Conservation (phyloP, 2,888 invertebrate species). For the Atethmia centrago region DNA sequence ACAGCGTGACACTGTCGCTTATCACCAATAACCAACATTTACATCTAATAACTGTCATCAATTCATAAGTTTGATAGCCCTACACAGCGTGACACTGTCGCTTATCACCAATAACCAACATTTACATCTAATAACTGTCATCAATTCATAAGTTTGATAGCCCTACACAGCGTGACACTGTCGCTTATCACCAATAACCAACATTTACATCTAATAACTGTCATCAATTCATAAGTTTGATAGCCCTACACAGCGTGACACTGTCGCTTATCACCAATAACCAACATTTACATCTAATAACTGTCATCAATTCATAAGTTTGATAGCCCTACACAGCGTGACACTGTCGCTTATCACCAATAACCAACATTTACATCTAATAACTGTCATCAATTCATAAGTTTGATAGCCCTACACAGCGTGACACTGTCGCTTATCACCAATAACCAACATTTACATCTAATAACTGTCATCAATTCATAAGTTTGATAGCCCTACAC, state of each 20-base stretch:
- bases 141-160: neutral
- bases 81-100: constrained; percentile 5
- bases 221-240: constrained; percentile 2
- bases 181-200: constrained; percentile 26
- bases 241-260: constrained; percentile 8
- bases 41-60: constrained; percentile 1
- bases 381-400: constrained; percentile 11
- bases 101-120: constrained; percentile 31
- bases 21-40: constrained; percentile 29
- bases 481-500: constrained; percentile 3
- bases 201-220: constrained; percentile 3
- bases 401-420: neutral
- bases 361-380: constrained; percentile 15
- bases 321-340: constrained; percentile 4
- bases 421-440: constrained; percentile 4
- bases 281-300: constrained; percentile 1
- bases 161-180: constrained; percentile 5
- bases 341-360: constrained; percentile 10
- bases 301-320: constrained; percentile 2
- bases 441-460: constrained; percentile 22
- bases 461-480: constrained; percentile 5
- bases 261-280: constrained; percentile 25
- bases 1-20: constrained; percentile 2
- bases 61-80: neutral
- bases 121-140: constrained; percentile 2